A percentile compares a stretch with the other conserved stretches of the same genome.
These are phyloP conservation scores for Solea senegalensis DNA, from an alignment of 2,113 vertebrate species.

Conservation along the genomic window DNA sequence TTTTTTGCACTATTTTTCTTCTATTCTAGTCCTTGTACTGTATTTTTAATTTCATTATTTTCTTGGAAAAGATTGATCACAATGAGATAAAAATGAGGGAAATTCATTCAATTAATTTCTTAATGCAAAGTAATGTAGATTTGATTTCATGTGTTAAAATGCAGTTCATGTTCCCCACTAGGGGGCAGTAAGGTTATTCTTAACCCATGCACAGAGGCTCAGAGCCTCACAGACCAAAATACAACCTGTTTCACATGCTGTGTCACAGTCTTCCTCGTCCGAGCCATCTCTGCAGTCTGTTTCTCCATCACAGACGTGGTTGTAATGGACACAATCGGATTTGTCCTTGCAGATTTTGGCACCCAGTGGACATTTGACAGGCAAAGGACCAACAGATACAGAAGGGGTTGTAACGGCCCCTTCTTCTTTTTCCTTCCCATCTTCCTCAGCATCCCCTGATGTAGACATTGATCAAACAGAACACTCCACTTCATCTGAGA, in stretches of 20 bases:
- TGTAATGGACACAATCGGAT: slow-evolving; percentile 70
- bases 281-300: slow-evolving; percentile 86
- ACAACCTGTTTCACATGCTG: slow-evolving; percentile 62
- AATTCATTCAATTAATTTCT: too few species aligned
- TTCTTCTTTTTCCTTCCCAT: not conserved
- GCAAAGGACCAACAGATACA: slow-evolving; percentile 32
- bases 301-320: slow-evolving; percentile 84
- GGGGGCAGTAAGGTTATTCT: slow-evolving; percentile 24
- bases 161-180: slow-evolving; percentile 2
- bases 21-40: too few species aligned
- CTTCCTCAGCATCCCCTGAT: slow-evolving; percentile 31
- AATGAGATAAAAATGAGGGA: too few species aligned
- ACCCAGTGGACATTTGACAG: slow-evolving; percentile 57
- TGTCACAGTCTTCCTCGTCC: slow-evolving; percentile 80
- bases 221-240: too few species aligned
- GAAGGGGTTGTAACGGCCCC: not conserved
- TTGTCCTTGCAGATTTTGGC: slow-evolving; percentile 73
- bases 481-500: too few species aligned
- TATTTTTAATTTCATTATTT: too few species aligned
- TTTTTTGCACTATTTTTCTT: too few species aligned
- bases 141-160: too few species aligned
- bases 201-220: rapidly evolving
- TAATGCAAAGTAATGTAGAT: too few species aligned
- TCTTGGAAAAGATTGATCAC: too few species aligned
- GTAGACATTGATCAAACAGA: not conserved